Percentiles rank a stretch among this genome's conserved stretches.
Evolutionary conservation across 2,113 vertebrate genomes (phyloP).

Genomic region (Erpornis zantholeuca): DNA sequence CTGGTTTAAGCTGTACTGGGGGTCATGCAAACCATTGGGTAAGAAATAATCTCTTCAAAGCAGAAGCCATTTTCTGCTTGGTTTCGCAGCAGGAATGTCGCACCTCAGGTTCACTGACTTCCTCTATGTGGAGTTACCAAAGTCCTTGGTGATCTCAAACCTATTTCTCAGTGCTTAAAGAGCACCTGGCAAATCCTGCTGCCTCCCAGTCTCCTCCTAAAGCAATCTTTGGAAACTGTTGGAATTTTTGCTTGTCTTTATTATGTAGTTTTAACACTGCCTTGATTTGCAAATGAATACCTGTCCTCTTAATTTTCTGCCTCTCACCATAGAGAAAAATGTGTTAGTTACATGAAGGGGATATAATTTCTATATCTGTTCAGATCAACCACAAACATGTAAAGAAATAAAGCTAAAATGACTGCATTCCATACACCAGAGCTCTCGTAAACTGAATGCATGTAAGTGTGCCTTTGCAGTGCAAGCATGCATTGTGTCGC

Average conservation of each 20-base stretch:
- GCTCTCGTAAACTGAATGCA: fast-evolving
- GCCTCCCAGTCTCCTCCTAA: not conserved
- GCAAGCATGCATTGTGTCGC: not conserved
- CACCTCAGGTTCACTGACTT: not conserved
- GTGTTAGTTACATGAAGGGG: not conserved
- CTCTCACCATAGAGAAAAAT: not conserved
- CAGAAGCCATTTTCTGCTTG: constrained; percentile 21
- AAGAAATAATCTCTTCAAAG: not conserved
- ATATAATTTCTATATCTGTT: not conserved
- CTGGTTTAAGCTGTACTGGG: not conserved
- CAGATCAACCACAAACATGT: not conserved
- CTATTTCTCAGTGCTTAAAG: not conserved
- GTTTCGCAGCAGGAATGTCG: not conserved
- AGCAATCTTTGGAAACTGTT: not conserved
- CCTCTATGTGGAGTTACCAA: not conserved
- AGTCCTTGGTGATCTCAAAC: not conserved
- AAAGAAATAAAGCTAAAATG: not conserved
- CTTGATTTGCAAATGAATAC: not conserved
- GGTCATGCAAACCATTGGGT: not conserved
- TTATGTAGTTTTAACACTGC: not conserved
- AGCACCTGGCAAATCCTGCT: not conserved
- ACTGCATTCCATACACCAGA: not conserved
- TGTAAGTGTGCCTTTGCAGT: not conserved
- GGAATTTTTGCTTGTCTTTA: not conserved
- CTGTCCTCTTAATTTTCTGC: not conserved